phyloP scores from a whole-genome alignment of 2,797 vertebrate genomes.

The Molossus molossus region DNA sequence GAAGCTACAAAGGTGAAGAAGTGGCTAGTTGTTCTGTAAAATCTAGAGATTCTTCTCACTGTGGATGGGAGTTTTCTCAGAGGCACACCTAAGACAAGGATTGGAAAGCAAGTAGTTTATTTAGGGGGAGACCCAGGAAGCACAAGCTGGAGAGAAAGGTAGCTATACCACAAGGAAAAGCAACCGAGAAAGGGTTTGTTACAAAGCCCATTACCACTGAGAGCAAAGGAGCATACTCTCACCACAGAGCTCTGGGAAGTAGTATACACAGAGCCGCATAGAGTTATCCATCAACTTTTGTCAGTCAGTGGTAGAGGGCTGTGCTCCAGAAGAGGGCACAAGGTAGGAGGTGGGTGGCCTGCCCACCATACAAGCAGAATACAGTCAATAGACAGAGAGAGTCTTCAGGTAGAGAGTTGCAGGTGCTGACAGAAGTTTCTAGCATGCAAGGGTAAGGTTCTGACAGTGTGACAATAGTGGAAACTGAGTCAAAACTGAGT shows the following conservation, averaged over 20 bases:
- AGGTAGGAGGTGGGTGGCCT: not conserved
- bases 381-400: not conserved
- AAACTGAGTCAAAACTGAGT: slow-evolving; percentile 10
- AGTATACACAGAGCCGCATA: not conserved
- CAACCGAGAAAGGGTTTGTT: not conserved
- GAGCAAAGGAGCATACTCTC: not conserved
- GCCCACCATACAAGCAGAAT: not conserved
- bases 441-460: not conserved
- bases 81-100: not conserved
- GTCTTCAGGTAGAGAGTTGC: not conserved
- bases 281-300: not conserved
- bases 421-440: not conserved
- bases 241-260: not conserved
- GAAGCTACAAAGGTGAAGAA: not conserved
- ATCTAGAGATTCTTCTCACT: not conserved
- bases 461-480: not conserved
- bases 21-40: not conserved
- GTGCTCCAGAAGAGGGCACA: not conserved
- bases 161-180: not conserved
- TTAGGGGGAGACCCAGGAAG: not conserved
- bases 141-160: not conserved
- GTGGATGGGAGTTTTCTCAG: not conserved
- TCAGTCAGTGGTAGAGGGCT: not conserved
- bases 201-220: not conserved
- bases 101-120: not conserved